Percentiles rank a stretch among this genome's conserved stretches.
phyloP scores from a whole-genome alignment of 2,797 vertebrate genomes.

The Smutsia temminckii region DNA sequence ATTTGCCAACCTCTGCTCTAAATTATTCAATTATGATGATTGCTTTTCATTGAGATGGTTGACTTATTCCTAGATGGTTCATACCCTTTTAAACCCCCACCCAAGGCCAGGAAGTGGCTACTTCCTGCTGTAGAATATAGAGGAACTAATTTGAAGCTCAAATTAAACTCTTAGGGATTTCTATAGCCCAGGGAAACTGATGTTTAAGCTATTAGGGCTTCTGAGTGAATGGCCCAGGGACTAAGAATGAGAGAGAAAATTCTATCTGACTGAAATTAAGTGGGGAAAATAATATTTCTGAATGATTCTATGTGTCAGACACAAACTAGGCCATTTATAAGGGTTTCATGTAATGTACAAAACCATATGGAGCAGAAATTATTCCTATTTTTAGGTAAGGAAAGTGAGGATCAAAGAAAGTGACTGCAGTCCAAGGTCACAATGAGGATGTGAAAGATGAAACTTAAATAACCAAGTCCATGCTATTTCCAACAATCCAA shows the following conservation, averaged over 20 bases:
- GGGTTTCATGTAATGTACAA: neutral
- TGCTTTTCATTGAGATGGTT: slow-evolving; percentile 5
- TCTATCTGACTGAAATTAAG: neutral
- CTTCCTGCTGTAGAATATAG: slow-evolving; percentile 1
- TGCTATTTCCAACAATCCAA: neutral
- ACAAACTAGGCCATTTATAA: neutral
- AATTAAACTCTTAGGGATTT: neutral
- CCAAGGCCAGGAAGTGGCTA: neutral
- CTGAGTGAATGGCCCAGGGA: neutral
- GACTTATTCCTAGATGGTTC: neutral
- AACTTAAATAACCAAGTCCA: neutral
- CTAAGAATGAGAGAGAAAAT: neutral
- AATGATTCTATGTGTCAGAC: neutral
- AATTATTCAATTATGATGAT: slow-evolving; percentile 35
- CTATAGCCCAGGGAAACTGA: neutral
- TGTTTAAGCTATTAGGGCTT: neutral
- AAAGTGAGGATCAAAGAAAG: slow-evolving; percentile 19
- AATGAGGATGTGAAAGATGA: neutral
- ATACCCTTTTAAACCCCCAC: neutral
- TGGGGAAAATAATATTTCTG: neutral
- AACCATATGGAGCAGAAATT: neutral
- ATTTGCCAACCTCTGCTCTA: neutral
- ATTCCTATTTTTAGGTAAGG: neutral
- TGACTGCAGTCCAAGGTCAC: neutral
- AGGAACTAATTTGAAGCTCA: neutral